These are phyloP conservation scores for Formica exsecta DNA, from an alignment of 1,140 invertebrate genomes.

Conservation along the genomic window DNA sequence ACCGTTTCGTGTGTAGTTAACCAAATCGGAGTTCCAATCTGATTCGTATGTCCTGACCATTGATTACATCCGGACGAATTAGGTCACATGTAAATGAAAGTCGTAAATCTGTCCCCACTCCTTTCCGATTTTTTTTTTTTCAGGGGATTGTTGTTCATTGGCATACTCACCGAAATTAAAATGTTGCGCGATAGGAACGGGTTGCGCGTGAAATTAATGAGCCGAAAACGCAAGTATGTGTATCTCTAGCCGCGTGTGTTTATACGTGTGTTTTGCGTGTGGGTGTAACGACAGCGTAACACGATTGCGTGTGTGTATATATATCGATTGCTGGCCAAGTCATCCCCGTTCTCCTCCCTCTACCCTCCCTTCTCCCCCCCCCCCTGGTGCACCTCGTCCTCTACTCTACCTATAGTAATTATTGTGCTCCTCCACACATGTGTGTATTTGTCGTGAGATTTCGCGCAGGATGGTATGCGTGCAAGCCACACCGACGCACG, in stretches of 20 bases:
- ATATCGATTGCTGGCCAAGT: slow-evolving; percentile 86
- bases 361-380: slow-evolving; percentile 62
- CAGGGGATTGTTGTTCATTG: slow-evolving; percentile 58
- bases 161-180: slow-evolving; percentile 64
- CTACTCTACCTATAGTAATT: slow-evolving; percentile 84
- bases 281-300: slow-evolving; percentile 14
- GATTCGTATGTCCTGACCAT: slow-evolving; percentile 72
- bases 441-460: slow-evolving; percentile 81
- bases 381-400: slow-evolving; percentile 49
- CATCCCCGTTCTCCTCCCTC: slow-evolving; percentile 69
- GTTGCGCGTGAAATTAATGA: slow-evolving; percentile 47
- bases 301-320: slow-evolving; percentile 80
- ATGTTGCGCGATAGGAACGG: slow-evolving; percentile 14
- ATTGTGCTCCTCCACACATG: slow-evolving; percentile 82
- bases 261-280: slow-evolving; percentile 65
- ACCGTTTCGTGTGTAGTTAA: slow-evolving; percentile 76
- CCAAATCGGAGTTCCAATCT: slow-evolving; percentile 75
- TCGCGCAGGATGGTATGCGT: slow-evolving; percentile 62
- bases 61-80: slow-evolving; percentile 74
- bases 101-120: slow-evolving; percentile 69
- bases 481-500: slow-evolving; percentile 65
- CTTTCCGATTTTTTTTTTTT: slow-evolving; percentile 63
- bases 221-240: slow-evolving; percentile 45
- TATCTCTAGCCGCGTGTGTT: slow-evolving; percentile 59
- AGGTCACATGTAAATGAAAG: slow-evolving; percentile 78